phyloP scores from a whole-genome alignment of 2,113 vertebrate species.

The Narcine bancroftii region DNA sequence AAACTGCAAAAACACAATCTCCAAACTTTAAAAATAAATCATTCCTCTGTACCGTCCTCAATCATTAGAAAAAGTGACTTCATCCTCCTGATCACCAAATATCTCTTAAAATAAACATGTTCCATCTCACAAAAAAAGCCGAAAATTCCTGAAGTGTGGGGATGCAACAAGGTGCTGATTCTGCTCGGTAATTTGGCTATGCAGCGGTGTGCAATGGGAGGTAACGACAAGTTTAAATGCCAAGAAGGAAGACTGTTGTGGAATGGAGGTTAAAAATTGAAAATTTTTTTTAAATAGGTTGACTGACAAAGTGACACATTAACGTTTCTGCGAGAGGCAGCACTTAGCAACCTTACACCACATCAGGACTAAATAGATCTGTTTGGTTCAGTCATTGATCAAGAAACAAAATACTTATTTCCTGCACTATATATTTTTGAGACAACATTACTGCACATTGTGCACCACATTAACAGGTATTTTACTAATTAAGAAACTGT shows the following conservation, averaged over 20 bases:
- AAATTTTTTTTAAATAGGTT: background rate
- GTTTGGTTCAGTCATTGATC: background rate
- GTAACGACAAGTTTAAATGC: background rate
- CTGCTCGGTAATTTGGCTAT: too few species aligned
- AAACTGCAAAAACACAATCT: background rate
- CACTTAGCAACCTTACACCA: background rate
- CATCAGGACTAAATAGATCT: background rate
- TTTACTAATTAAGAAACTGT: background rate
- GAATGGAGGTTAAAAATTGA: background rate
- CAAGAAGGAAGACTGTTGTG: background rate
- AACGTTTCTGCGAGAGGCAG: background rate
- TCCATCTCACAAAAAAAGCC: too few species aligned
- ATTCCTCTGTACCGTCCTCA: background rate
- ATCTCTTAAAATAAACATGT: background rate
- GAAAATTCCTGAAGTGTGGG: background rate
- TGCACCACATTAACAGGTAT: too few species aligned
- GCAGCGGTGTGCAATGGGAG: background rate
- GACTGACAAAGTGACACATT: background rate
- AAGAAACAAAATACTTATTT: background rate
- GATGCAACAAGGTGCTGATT: background rate
- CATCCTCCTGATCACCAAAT: background rate
- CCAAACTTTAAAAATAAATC: background rate
- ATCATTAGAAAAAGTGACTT: background rate
- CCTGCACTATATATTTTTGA: background rate
- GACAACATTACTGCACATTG: background rate